Base-by-base conservation (phyloP, 2,888 invertebrate genomes). In the Penaeus monodon region DNA sequence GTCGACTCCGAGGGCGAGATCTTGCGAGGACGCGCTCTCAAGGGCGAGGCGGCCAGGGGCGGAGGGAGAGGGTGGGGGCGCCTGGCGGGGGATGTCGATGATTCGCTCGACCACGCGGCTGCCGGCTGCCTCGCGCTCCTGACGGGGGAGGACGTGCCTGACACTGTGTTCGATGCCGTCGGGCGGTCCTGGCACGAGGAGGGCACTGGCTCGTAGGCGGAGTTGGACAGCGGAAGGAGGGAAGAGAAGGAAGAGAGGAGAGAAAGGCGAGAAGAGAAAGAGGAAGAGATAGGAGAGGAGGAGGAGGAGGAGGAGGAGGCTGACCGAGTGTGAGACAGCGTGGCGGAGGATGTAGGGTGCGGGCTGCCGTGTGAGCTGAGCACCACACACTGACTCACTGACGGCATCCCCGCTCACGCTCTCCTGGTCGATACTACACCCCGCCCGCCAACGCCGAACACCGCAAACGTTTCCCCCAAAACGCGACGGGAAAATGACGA, bases 231-330 rank as follows among this genome's bases (percentile, higher is more conserved):
- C 27, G 81, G 81, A 3, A 86, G 66, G 29, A 78, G 65, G 20
- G 84, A 77, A 27, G 81, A 81, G 44, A 66, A 70, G 14, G 70
- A 70, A 70, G 70, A 70, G 70, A 70, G 29, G 70, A 29, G 29
- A 70, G 70, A 80, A 38, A 80, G 74, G 76, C 77, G 33, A 86
- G 73, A 80, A 33, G 70, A 78, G 66, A 70, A 79, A 64, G 74
- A 77, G 63, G 81, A 76, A 76, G 80, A 74, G 65, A 76, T 65
- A 57, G 86, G 76, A 68, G 81, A 86, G 57, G 81, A 81, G 44
- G 85, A 73, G 66, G 83, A 83, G n/a, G 85, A 86, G 57, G 86
- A 85, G 64, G 80, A 77, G 74, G 81, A 86, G 77, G 81, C 44
- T 78, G 77, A 66, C 65, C 84, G 84, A 84, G 78, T 78, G 78